A percentile compares a stretch with the other conserved stretches of the same genome.
These are phyloP conservation scores for Diceros bicornis DNA, from an alignment of 2,797 vertebrate species.

Conservation along the genomic window DNA sequence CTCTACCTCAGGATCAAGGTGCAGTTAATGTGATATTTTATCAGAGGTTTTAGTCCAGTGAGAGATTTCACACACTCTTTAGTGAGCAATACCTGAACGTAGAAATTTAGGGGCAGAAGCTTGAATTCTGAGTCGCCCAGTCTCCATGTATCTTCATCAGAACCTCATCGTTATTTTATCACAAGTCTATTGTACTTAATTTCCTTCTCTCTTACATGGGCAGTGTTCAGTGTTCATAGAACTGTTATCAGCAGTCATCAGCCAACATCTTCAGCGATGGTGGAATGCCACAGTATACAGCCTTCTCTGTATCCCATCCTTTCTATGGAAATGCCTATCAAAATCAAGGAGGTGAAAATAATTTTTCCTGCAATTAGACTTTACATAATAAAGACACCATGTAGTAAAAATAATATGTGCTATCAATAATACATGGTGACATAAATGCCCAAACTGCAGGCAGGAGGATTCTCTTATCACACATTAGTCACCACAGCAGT, in stretches of 20 bases:
- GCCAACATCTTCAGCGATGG: conserved; percentile 76
- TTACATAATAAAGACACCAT: conserved; percentile 77
- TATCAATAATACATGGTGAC: conserved; percentile 85
- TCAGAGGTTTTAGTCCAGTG: neutral
- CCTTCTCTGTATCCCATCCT: conserved; percentile 75
- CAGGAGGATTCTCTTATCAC: conserved; percentile 82
- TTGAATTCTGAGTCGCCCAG: conserved; percentile 74
- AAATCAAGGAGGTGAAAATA: conserved; percentile 80
- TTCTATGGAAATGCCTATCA: conserved; percentile 86
- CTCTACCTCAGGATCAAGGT: conserved; percentile 1
- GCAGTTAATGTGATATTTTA: conserved; percentile 35
- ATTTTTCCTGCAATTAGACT: conserved; percentile 86
- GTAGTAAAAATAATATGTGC: conserved; percentile 86
- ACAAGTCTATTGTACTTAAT: conserved; percentile 84
- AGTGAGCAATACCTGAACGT: conserved; percentile 29
- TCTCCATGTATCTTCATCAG: conserved; percentile 82
- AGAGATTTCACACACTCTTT: neutral
- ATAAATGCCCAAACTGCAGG: conserved; percentile 81
- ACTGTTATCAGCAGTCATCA: conserved; percentile 69
- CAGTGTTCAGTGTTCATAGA: conserved; percentile 64
- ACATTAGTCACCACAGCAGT: conserved; percentile 81
- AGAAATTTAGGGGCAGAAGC: conserved; percentile 21
- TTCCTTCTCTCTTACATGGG: conserved; percentile 78
- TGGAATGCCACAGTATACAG: conserved; percentile 77
- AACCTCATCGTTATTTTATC: conserved; percentile 77